Percentiles rank a stretch among this genome's conserved stretches.
Evolutionary conservation across 2,888 invertebrate species (phyloP).

Genomic region (Chironomus riparius): DNA sequence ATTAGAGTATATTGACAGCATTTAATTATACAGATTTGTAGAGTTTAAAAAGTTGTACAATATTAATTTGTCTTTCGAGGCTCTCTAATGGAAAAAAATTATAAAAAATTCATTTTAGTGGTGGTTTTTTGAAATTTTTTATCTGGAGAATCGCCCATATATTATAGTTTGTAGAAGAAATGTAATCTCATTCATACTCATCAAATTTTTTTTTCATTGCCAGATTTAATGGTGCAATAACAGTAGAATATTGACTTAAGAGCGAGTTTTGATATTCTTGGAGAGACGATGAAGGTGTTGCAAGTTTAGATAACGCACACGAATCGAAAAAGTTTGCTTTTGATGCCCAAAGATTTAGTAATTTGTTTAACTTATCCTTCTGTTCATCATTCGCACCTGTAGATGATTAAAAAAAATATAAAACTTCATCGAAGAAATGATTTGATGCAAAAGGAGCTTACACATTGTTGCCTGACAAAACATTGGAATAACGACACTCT

Average conservation of each 20-base stretch:
- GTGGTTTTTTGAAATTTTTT: too few relatives aligned
- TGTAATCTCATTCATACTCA: constrained; percentile 50
- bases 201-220: constrained; percentile 78
- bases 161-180: too few relatives aligned
- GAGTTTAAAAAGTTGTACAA: too few relatives aligned
- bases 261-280: constrained; percentile 80
- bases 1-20: too few relatives aligned
- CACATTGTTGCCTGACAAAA: constrained; percentile 88
- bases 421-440: too few relatives aligned
- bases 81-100: too few relatives aligned
- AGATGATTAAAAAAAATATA: constrained; percentile 34
- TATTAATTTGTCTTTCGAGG: too few relatives aligned
- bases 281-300: constrained; percentile 79
- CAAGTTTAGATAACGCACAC: constrained; percentile 74
- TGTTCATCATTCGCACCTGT: constrained; percentile 75
- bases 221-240: constrained; percentile 65
- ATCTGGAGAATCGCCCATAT: too few relatives aligned
- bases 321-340: constrained; percentile 83
- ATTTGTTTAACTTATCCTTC: constrained; percentile 82
- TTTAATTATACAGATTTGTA: too few relatives aligned
- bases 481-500: constrained; percentile 94
- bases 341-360: constrained; percentile 92
- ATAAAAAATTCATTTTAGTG: too few relatives aligned
- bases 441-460: constrained; percentile 45
- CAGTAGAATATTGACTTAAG: constrained; percentile 68